A percentile compares a stretch with the other conserved stretches of the same genome.
phyloP scores from a whole-genome alignment of 2,113 vertebrate genomes.

The Neodon shergylaensis region DNA sequence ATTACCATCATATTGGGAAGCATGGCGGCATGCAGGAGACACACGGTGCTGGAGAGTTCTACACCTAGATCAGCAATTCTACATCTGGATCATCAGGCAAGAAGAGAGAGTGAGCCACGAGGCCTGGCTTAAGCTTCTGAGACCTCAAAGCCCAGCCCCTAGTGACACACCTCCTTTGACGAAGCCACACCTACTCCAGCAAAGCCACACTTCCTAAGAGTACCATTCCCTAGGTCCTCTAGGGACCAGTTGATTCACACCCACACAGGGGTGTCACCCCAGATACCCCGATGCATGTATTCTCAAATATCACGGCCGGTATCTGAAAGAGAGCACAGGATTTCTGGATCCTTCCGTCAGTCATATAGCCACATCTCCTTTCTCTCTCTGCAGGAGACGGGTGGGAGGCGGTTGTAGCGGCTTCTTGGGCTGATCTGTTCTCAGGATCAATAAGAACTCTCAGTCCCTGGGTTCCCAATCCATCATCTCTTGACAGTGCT shows the following conservation, averaged over 20 bases:
- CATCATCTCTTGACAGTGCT: slow-evolving; percentile 58
- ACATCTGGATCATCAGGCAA: too few species aligned
- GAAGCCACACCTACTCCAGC: not conserved
- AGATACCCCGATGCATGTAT: accelerated
- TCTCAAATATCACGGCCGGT: accelerated
- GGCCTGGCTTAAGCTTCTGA: not conserved
- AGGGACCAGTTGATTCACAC: not conserved
- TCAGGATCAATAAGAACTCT: slow-evolving; percentile 49
- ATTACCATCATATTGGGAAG: not conserved
- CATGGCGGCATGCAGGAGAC: not conserved
- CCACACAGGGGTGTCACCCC: not conserved
- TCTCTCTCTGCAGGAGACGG: not conserved
- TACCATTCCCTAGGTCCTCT: not conserved
- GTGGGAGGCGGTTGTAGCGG: not conserved
- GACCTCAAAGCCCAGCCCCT: not conserved
- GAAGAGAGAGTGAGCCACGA: not conserved
- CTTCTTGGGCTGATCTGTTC: not conserved
- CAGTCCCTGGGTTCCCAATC: slow-evolving; percentile 4
- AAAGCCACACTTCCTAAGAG: not conserved
- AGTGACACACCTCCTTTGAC: not conserved
- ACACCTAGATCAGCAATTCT: too few species aligned
- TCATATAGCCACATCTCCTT: not conserved
- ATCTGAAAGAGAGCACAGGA: accelerated
- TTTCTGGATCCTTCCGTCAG: accelerated
- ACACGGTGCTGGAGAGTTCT: not conserved